Conservation (phyloP, 2,113 vertebrate genomes). For the Erinaceus europaeus region DNA sequence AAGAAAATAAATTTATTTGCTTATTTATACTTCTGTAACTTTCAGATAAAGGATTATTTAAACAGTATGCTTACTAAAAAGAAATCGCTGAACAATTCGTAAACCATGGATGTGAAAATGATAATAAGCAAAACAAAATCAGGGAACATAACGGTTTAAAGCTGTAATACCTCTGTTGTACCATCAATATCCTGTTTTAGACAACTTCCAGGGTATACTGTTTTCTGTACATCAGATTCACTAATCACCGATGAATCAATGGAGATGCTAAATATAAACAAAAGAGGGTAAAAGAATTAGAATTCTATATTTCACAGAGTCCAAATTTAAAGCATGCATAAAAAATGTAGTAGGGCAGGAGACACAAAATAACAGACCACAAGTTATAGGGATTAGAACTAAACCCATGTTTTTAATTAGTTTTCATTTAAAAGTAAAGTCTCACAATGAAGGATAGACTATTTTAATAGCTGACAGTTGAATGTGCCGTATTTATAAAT, state of each 20-base stretch:
- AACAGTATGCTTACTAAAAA: constrained; percentile 17
- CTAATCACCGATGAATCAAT: constrained; percentile 47
- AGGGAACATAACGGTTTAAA: constrained; percentile 20
- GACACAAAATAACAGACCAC: neutral
- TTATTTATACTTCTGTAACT: constrained; percentile 74
- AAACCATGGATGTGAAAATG: constrained; percentile 36
- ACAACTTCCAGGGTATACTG: constrained; percentile 52
- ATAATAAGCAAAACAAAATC: neutral
- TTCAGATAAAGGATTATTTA: constrained; percentile 73
- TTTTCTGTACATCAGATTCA: constrained; percentile 61
- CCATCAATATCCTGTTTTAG: constrained; percentile 56
- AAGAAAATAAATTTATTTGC: neutral
- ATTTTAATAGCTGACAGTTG: constrained; percentile 36
- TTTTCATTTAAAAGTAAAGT: constrained; percentile 40
- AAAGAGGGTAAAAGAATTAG: constrained; percentile 21
- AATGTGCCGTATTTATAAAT: constrained; percentile 3
- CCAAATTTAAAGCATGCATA: neutral
- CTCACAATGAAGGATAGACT: neutral
- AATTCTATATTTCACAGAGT: neutral
- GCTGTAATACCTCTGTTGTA: constrained; percentile 76
- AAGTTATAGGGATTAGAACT: neutral
- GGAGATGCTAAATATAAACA: constrained; percentile 67
- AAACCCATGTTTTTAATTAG: neutral
- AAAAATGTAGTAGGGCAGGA: neutral
- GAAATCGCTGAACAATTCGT: neutral